Evolutionary conservation across 2,888 invertebrate genomes (phyloP), one percentile per base, ranked within the genome.

Genomic region (Syrphus vitripennis): DNA sequence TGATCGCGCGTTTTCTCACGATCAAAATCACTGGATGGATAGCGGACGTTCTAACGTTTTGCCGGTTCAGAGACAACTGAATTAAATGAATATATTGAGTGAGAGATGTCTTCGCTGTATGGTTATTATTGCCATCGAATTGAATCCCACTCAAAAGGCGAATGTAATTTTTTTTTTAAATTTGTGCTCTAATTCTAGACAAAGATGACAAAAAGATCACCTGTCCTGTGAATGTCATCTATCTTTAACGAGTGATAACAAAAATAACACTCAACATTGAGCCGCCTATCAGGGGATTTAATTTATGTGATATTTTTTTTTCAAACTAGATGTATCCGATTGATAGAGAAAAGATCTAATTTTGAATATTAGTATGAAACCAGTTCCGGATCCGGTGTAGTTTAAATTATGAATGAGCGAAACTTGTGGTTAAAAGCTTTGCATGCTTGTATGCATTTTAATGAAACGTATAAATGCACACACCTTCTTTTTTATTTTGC

Each of bases 1-100:
- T 69, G 81, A 76, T 76, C 84, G 84, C 72, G 75, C 59, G 57
- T 71, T 65, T 83, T 45, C 72, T 57, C 67, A 84, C 81, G 84
- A 84, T 84, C 81, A 81, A 14, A n/a, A 50, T 67, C 24, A 76
- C 40, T 40, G 37, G 16, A 26, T 42, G 29, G 29, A 31, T 21
- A 53, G 31, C 31, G n/a, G 12, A 70, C 75, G 70, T 81, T 55
- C n/a, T 79, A 24, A 16, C 48, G 59, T 53, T 76, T 61, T 69
- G 67, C 81, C 76, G 72, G 81, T 72, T 76, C 40, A 69, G 48
- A 81, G 29, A 63, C 76, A 53, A 84, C 84, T 84, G 29, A 76
- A 12, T 57, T 48, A 1, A 34, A 31, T 21, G 21, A n/a, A n/a
- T 21, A 5, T 19, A 45, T 19, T 24, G 72, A 48, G 55, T 26